Evolutionary conservation across 2,113 vertebrate species (phyloP), one percentile per base, ranked within the genome.

Genomic region (Poeciliopsis occidentalis): DNA sequence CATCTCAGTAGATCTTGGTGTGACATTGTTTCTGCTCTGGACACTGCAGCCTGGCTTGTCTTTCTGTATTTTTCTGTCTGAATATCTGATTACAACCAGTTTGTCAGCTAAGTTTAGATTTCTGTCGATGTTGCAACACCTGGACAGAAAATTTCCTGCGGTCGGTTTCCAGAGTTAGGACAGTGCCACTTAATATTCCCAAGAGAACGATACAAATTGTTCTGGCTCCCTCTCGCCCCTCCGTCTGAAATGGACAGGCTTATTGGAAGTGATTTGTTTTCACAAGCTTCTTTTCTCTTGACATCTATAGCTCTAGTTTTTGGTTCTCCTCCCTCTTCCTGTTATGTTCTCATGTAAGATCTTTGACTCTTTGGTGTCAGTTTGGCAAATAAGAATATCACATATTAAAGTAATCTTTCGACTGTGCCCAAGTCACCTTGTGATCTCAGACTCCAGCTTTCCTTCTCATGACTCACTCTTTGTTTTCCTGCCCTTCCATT

Each of bases 151-250:
- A 57, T 57, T 6, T 57, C 2, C 17, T 57, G 22, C 44, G 17
- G 44, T 22, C 17, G 44, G 4, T 34, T 76, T 41, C 12, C 5
- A 51, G 75, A 87, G 82, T 78, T 17, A 75, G 75, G 78, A 84
- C 78, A 62, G 34, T 68, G 64, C 60, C 65, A 47, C 66, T 66
- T 57, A 22, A 57, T 57, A 57, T 57, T 57, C 22, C 22, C 51
- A n/a, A 67, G 69, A 75, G 57, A 74, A 79, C 72, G 73, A 68
- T 70, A 47, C 72, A 79, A 83, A 87, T 85, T 83, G 73, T 82
- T 76, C 29, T 64, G 62, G 64, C 71, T 74, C 65, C 57, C 29
- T 60, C 73, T 32, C 73, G 68, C 31, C 39, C 47, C 54, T 62
- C 5, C 65, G 66, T 76, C 44, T 60, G 68, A 69, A 75, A 60